These are phyloP conservation scores for Agelas oroides DNA, from an alignment of 37 sponge, comb jelly and placozoan genomes.

Conservation along the genomic window DNA sequence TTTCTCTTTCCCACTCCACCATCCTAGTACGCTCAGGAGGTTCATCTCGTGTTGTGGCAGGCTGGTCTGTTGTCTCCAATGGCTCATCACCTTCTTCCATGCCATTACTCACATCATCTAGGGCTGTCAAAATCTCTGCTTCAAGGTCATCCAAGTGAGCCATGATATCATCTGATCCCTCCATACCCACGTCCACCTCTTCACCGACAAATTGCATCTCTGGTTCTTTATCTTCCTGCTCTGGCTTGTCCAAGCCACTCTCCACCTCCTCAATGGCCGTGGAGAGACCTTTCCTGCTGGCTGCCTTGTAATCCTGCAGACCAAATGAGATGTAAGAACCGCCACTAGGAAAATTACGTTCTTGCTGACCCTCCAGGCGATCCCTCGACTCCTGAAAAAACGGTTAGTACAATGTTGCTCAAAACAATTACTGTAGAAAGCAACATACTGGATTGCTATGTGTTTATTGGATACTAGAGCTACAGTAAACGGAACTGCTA, in stretches of 20 bases:
- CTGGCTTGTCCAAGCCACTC: not conserved
- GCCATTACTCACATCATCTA: conserved; percentile 20
- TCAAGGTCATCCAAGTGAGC: conserved; percentile 44
- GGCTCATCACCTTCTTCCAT: not conserved
- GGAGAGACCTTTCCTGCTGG: conserved; percentile 21
- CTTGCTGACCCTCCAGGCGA: conserved; percentile 10
- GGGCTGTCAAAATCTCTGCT: conserved; percentile 24
- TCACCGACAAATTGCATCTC: not conserved
- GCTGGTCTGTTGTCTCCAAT: not conserved
- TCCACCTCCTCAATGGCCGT: conserved; percentile 48
- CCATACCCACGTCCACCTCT: not conserved
- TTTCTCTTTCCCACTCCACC: not conserved
- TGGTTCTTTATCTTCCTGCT: not conserved
- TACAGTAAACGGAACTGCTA: too few species aligned
- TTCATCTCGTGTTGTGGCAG: not conserved
- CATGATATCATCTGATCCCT: conserved; percentile 7
- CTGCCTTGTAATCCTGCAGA: conserved; percentile 6
- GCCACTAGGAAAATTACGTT: not conserved
- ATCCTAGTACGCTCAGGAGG: not conserved
- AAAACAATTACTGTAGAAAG: not conserved
- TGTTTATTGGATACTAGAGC: too few species aligned
- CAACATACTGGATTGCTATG: not conserved
- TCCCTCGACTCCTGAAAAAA: conserved; percentile 16
- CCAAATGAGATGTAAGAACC: conserved; percentile 4
- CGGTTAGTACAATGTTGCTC: not conserved